Evolutionary conservation across 64 coral and sea anemone species (phyloP), one percentile per base, ranked within the genome.

Genomic region (Montipora cactus): DNA sequence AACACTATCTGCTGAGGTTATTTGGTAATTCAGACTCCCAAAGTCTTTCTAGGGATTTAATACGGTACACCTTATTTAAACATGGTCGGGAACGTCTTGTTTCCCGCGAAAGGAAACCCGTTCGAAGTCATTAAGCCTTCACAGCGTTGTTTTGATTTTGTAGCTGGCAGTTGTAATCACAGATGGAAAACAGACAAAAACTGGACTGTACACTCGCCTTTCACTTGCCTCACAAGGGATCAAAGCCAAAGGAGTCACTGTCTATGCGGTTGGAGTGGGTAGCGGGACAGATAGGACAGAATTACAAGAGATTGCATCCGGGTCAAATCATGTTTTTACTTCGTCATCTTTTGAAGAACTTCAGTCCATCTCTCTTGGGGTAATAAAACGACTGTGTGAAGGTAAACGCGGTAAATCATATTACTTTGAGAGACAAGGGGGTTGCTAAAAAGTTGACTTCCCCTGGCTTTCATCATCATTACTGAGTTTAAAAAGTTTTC

Each of bases 251-350:
- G 81, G 81, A 12, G 76, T 79, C 61, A 88, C 62, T 49, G 76
- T 93, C 11, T 93, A 79, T 59, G 92, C 64, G 57, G 59, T 93
- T 23, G 92, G 92, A 47, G 84, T 93, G n/a, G 92, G 92, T n/a
- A 71, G 19, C 5, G 75, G 57, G 10, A 76, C 62, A 8, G 76
- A 85, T 50, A 75, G 4, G 25, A 14, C 64, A 59, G 91, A 92
- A 66, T 69, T 92, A 46, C 51, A 71, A 25, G 67, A 86, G 22
- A 92, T 92, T 47, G 91, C 91, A 21, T 92, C 91, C 0, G 14
- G 44, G 18, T 62, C 81, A 8, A 28, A 75, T 2, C 49, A 92
- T 9, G 91, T 64, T 10, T 37, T 77, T 3, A 87, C 11, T 7
- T 45, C 81, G 0, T 28, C 81, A 7, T 92, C 91, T 11, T 92